Percentiles rank a stretch among this genome's conserved stretches.
Conservation (phyloP, 2,797 vertebrate genomes). For the Melanotaenia pygmaea region DNA sequence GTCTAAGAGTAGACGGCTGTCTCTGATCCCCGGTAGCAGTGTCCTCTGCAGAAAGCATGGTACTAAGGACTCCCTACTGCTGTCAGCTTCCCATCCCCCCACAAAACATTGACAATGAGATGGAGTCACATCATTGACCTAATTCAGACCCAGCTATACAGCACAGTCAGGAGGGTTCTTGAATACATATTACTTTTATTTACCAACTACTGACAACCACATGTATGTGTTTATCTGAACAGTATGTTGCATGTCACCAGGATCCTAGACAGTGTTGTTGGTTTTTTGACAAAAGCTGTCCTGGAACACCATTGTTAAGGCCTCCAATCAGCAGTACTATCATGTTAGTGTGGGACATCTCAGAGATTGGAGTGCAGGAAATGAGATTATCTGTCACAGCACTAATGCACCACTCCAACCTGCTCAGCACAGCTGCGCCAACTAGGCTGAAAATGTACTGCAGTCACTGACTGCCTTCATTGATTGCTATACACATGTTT, state of each 20-base stretch:
- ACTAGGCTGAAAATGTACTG: conserved; percentile 23
- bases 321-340: conserved; percentile 54
- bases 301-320: conserved; percentile 28
- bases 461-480: background rate
- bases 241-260: conserved; percentile 24
- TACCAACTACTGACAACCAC: conserved; percentile 17
- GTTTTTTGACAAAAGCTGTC: conserved; percentile 21
- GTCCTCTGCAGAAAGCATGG: conserved; percentile 50
- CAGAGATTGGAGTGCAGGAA: conserved; percentile 75
- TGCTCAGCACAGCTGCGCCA: conserved; percentile 62
- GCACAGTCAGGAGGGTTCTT: conserved; percentile 12
- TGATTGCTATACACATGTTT: conserved; percentile 11
- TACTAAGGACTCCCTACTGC: conserved; percentile 54
- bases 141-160: conserved; percentile 26
- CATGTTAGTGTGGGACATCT: conserved; percentile 63
- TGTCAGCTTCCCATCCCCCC: conserved; percentile 45
- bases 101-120: conserved; percentile 46
- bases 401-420: conserved; percentile 74
- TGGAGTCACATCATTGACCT: conserved; percentile 46
- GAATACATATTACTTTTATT: conserved; percentile 24
- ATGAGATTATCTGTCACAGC: conserved; percentile 79
- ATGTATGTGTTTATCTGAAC: conserved; percentile 15
- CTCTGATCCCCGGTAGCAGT: conserved; percentile 62
- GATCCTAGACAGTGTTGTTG: conserved; percentile 10
- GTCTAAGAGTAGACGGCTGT: conserved; percentile 26